Conservation (phyloP, 1,140 invertebrate genomes). For the Drosophila paulistorum region DNA sequence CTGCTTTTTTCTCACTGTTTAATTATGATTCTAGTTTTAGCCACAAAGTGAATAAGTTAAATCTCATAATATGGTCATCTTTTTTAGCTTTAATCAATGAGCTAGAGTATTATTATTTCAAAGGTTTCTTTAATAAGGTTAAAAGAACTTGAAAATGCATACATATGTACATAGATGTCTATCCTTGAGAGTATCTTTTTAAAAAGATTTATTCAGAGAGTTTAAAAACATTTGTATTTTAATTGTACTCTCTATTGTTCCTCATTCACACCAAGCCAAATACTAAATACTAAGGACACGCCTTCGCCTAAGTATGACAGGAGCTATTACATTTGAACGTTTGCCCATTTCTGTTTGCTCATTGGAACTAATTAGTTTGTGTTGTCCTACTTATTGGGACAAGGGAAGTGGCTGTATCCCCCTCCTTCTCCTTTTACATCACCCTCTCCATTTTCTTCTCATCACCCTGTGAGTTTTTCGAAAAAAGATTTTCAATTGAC, state of each 20-base stretch:
- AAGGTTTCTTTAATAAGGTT: no score
- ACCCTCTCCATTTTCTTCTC: neutral
- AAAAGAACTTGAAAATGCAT: no score
- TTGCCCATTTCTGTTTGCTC: constrained; percentile 62
- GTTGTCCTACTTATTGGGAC: constrained; percentile 69
- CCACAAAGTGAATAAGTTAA: no score
- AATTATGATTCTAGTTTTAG: no score
- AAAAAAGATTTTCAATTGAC: constrained; percentile 76
- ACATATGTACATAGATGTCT: neutral
- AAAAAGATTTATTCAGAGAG: neutral
- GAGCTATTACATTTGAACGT: constrained; percentile 44
- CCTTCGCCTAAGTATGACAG: constrained; percentile 13
- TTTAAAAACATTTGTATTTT: neutral
- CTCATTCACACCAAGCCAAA: neutral
- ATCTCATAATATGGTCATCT: no score
- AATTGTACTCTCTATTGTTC: neutral
- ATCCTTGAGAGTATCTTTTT: neutral
- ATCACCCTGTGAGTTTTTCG: constrained; percentile 5
- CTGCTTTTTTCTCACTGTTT: no score
- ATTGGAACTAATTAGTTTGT: constrained; percentile 80
- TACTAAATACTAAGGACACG: constrained; percentile 8
- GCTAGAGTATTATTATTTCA: no score
- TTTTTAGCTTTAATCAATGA: no score
- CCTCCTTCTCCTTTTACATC: neutral
- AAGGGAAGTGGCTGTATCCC: no score